These are phyloP conservation scores for Tineola bisselliella DNA, from an alignment of 2,888 invertebrate genomes.

Conservation along the genomic window DNA sequence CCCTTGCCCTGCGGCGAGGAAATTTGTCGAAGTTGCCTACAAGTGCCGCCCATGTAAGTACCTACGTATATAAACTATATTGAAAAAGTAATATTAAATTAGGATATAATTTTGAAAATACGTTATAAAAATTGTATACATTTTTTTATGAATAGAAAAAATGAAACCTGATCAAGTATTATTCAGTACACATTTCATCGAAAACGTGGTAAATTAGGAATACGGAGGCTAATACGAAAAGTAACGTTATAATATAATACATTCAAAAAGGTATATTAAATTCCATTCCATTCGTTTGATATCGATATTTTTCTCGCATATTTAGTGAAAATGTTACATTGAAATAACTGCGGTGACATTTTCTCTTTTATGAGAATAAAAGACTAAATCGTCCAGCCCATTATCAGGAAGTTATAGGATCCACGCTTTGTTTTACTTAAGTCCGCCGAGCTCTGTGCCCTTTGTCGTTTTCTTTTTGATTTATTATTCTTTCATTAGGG, in stretches of 20 bases:
- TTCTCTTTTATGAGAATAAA: conserved; percentile 19
- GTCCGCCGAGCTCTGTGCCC: background rate
- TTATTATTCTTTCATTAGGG: conserved; percentile 7
- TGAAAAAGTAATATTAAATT: background rate
- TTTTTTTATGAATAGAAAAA: background rate
- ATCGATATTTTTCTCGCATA: background rate
- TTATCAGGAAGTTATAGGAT: conserved; percentile 35
- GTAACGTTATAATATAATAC: background rate
- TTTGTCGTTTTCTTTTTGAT: conserved; percentile 8
- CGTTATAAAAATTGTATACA: too few species aligned
- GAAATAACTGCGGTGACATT: conserved; percentile 19
- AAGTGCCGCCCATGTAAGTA: conserved; percentile 96
- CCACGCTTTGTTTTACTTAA: conserved; percentile 29
- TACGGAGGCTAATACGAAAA: background rate
- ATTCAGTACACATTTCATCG: background rate
- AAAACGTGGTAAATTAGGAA: background rate
- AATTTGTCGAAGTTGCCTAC: conserved; percentile 94
- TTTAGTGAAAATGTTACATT: conserved; percentile 17
- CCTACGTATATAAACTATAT: background rate
- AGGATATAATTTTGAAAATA: background rate
- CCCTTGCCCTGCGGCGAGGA: conserved; percentile 88
- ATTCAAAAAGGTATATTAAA: background rate
- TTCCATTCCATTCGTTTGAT: conserved; percentile 10
- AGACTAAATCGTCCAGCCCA: conserved; percentile 27
- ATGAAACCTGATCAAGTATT: background rate